Base-by-base conservation (phyloP, 2,888 invertebrate genomes). In the Folsomia manolachei region DNA sequence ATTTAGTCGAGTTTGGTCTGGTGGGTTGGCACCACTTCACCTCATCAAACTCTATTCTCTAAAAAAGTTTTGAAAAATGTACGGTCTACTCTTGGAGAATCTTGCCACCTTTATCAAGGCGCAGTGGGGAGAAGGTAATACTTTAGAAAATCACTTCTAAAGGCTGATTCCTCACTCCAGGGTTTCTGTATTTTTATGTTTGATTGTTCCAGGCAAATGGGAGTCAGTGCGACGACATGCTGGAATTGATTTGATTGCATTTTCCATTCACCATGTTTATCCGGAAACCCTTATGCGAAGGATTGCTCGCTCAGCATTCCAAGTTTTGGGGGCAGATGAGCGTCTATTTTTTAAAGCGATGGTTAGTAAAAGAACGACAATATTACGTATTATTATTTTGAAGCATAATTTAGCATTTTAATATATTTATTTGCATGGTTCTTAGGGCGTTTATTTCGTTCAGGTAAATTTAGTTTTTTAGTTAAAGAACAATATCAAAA, bases 21-120 rank as follows among this genome's bases (percentile, higher is more conserved):
- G n/a, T n/a, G n/a, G n/a, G n/a, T n/a, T n/a, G n/a, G n/a, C n/a
- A n/a, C n/a, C n/a, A n/a, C n/a, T n/a, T n/a, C n/a, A n/a, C n/a
- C n/a, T n/a, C n/a, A n/a, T n/a, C n/a, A n/a, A n/a, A n/a, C n/a
- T n/a, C n/a, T n/a, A n/a, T n/a, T n/a, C n/a, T n/a, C n/a, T n/a
- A n/a, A n/a, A n/a, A n/a, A n/a, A n/a, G n/a, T n/a, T n/a, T n/a
- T 51, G 51, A 51, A 60, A 27, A 62, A 97, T 97, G 97, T 97
- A 98, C 87, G 97, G 97, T 52, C 87, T 98, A 78, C 89, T 97
- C 61, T 86, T 97, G 82, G 96, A 97, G 85, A 95, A 96, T 83
- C 89, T 97, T 86, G 91, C 93, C 81, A 94, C 95, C 84, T 95
- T 91, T 86, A 92, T 98, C 82, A 91, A 92, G 75, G 89, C 91